Conservation (phyloP, 2,888 invertebrate species). For the Athalia cordata region DNA sequence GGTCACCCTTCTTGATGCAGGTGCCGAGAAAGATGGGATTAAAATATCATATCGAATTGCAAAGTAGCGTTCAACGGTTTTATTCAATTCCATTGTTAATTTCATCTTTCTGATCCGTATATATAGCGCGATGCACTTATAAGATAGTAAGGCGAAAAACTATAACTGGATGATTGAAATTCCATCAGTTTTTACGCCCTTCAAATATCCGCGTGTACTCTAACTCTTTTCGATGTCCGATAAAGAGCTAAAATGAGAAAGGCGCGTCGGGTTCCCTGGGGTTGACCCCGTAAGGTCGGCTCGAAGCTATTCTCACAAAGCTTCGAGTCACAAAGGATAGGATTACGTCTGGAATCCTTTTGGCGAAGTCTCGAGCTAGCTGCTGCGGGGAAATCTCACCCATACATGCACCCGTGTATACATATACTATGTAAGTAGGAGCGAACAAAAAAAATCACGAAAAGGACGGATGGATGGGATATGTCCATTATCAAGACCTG, state of each 20-base stretch:
- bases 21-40: neutral
- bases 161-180: neutral
- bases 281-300: constrained; percentile 7
- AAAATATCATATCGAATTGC: neutral
- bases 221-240: neutral
- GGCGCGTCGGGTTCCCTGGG: constrained; percentile 2
- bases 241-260: neutral
- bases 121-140: neutral
- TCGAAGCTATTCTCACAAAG: neutral
- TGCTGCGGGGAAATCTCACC: neutral
- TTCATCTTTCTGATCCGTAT: neutral
- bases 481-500: too few species aligned
- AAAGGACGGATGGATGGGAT: too few species aligned
- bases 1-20: neutral
- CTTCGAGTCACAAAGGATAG: constrained; percentile 12
- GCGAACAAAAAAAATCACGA: too few species aligned
- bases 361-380: neutral
- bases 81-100: neutral
- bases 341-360: constrained; percentile 32
- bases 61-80: neutral
- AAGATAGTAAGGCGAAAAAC: too few species aligned
- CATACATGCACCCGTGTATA: too few species aligned
- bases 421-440: too few species aligned
- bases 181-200: neutral
- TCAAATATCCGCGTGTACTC: neutral